These are phyloP conservation scores for Drosophila nasuta DNA, from an alignment of 1,140 invertebrate genomes.

Conservation along the genomic window DNA sequence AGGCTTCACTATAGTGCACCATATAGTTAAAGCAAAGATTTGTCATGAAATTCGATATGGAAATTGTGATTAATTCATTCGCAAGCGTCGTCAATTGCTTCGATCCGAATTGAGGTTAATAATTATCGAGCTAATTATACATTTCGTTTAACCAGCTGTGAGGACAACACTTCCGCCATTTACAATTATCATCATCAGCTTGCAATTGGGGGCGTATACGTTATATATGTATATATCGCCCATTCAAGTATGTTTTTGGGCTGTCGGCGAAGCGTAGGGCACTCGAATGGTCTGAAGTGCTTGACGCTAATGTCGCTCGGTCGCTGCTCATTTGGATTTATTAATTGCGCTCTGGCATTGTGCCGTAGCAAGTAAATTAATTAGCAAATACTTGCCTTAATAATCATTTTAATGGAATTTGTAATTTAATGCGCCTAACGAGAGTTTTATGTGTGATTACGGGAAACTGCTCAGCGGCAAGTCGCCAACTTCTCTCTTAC, in stretches of 20 bases:
- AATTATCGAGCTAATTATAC: constrained; percentile 2
- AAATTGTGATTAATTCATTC: neutral
- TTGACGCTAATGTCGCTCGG: constrained; percentile 44
- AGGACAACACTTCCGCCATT: neutral
- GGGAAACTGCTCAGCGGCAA: constrained; percentile 6
- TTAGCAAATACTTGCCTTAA: constrained; percentile 82
- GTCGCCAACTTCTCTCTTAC: too few species aligned
- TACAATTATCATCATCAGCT: constrained; percentile 2
- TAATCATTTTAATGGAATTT: constrained; percentile 84
- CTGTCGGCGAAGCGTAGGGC: constrained; percentile 46
- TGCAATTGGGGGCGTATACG: neutral
- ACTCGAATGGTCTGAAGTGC: constrained; percentile 36
- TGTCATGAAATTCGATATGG: neutral
- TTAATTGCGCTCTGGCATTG: constrained; percentile 75
- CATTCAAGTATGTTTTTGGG: constrained; percentile 5
- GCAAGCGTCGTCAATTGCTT: neutral
- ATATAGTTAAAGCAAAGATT: neutral
- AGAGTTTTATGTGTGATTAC: constrained; percentile 83
- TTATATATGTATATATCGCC: neutral
- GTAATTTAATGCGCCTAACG: constrained; percentile 84
- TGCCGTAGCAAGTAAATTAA: constrained; percentile 82
- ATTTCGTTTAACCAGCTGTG: neutral
- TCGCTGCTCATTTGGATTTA: constrained; percentile 75
- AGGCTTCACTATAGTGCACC: neutral
- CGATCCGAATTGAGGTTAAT: neutral